phyloP scores from a whole-genome alignment of 2,888 invertebrate species.

The Hecatera dysodea region DNA sequence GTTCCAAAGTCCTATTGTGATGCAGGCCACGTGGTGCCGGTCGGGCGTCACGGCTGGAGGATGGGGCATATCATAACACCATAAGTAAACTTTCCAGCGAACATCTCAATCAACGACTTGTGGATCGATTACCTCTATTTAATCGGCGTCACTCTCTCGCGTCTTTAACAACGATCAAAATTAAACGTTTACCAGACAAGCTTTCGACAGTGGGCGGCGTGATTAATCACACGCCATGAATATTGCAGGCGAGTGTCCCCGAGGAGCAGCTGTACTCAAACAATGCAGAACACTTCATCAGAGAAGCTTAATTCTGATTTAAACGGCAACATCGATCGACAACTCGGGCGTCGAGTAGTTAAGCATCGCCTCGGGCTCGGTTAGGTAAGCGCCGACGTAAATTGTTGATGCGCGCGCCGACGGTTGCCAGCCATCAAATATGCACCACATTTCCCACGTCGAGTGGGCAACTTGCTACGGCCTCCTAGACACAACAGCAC shows the following conservation, averaged over 20 bases:
- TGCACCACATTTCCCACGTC: constrained; percentile 79
- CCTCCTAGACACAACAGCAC: constrained; percentile 67
- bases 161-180: constrained; percentile 65
- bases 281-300: constrained; percentile 71
- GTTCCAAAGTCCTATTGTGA: constrained; percentile 49
- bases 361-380: constrained; percentile 77
- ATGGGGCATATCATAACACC: constrained; percentile 55
- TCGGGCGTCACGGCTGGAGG: constrained; percentile 31
- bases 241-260: constrained; percentile 65
- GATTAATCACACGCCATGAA: constrained; percentile 65
- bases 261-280: constrained; percentile 67
- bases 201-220: constrained; percentile 56
- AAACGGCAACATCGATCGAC: constrained; percentile 78
- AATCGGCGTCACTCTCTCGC: constrained; percentile 61
- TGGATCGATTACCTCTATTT: constrained; percentile 53
- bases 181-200: constrained; percentile 66
- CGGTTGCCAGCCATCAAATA: constrained; percentile 82
- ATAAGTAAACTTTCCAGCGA: constrained; percentile 50
- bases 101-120: constrained; percentile 55
- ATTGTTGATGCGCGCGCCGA: constrained; percentile 81
- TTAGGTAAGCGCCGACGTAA: constrained; percentile 79
- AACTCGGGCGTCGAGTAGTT: constrained; percentile 73
- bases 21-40: constrained; percentile 53
- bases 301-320: constrained; percentile 77
- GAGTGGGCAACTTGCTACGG: constrained; percentile 69